Evolutionary conservation across 2,797 vertebrate genomes (phyloP).

Genomic region (Hapalemur alaotrensis): DNA sequence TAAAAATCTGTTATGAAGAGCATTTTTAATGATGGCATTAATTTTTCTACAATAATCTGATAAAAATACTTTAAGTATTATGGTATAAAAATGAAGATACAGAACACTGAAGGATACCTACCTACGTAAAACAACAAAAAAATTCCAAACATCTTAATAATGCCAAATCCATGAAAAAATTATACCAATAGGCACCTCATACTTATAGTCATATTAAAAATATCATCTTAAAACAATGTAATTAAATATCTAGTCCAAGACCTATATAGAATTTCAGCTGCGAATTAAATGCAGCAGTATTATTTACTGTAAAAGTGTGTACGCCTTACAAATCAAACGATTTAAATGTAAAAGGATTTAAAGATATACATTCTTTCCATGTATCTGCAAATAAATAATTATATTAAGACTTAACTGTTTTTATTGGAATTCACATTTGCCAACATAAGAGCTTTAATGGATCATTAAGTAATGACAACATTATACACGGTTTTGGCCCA

Average conservation of each 20-base stretch:
- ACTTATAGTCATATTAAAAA: conserved; percentile 26
- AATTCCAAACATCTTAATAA: not conserved
- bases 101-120: not conserved
- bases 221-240: not conserved
- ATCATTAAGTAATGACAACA: conserved; percentile 27
- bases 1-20: not conserved
- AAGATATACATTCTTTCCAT: not conserved
- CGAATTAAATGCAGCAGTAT: not conserved
- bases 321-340: not conserved
- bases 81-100: not conserved
- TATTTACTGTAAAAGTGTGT: not conserved
- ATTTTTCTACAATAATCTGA: conserved; percentile 21
- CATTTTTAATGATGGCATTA: not conserved
- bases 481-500: not conserved
- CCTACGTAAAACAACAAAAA: not conserved
- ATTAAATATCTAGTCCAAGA: not conserved
- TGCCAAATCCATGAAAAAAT: conserved; percentile 16
- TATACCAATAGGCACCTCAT: not conserved
- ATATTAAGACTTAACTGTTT: not conserved
- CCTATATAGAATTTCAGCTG: not conserved
- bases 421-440: not conserved
- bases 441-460: conserved; percentile 15
- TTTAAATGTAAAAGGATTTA: conserved; percentile 36
- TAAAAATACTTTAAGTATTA: conserved; percentile 20
- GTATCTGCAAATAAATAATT: not conserved